phyloP scores from a whole-genome alignment of 2,888 invertebrate species.

The Anorthoa munda region DNA sequence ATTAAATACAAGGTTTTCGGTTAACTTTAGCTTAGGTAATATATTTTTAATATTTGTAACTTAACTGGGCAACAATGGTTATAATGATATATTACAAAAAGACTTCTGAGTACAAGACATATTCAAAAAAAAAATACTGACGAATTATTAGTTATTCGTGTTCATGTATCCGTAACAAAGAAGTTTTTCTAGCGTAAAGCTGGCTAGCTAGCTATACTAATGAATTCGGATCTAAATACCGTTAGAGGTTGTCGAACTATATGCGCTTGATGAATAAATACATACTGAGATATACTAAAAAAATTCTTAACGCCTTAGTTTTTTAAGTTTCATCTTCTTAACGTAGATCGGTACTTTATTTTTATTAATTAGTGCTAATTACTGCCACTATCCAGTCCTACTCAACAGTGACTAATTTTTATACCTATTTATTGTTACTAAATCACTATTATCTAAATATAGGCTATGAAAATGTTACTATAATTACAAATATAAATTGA shows the following conservation, averaged over 20 bases:
- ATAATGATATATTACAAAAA: neutral
- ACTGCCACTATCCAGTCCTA: neutral
- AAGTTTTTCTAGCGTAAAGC: slow-evolving; percentile 42
- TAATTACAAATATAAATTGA: neutral
- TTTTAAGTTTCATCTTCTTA: neutral
- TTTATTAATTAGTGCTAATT: neutral
- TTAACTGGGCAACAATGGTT: too few relatives aligned
- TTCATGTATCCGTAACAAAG: slow-evolving; percentile 41
- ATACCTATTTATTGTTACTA: neutral
- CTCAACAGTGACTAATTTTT: neutral
- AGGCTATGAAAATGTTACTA: neutral
- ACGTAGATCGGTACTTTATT: neutral
- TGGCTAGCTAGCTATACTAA: slow-evolving; percentile 70
- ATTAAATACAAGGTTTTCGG: neutral
- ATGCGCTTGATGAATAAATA: slow-evolving; percentile 69
- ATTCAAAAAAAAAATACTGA: slow-evolving; percentile 6
- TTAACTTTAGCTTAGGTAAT: neutral
- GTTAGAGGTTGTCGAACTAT: slow-evolving; percentile 85
- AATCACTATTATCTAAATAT: neutral
- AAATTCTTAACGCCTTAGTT: slow-evolving; percentile 5
- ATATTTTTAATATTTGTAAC: neutral
- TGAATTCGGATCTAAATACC: slow-evolving; percentile 84
- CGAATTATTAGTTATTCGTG: slow-evolving; percentile 32
- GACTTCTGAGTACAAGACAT: neutral
- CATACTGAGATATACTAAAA: slow-evolving; percentile 9